These are phyloP conservation scores for Rhynchonycteris naso DNA, from an alignment of 2,797 vertebrate species.

Conservation along the genomic window DNA sequence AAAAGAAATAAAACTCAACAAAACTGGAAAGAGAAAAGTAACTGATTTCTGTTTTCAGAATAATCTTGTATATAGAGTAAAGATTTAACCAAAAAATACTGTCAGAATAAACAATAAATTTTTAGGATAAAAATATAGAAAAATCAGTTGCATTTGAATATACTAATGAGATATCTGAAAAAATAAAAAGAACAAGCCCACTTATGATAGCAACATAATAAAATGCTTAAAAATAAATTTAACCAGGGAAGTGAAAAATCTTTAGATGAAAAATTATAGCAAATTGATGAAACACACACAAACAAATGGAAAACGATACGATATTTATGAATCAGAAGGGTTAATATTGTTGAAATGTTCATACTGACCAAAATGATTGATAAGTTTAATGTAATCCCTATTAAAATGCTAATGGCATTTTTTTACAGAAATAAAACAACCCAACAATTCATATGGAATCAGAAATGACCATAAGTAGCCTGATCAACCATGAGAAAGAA, in stretches of 20 bases:
- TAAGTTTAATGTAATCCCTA: not conserved
- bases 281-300: not conserved
- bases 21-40: not conserved
- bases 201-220: not conserved
- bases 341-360: not conserved
- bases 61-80: not conserved
- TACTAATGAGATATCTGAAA: not conserved
- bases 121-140: not conserved
- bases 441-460: not conserved
- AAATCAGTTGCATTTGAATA: not conserved
- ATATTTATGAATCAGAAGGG: not conserved
- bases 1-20: not conserved
- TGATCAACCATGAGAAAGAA: not conserved
- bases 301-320: not conserved
- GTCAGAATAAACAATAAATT: not conserved
- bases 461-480: not conserved
- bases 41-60: not conserved
- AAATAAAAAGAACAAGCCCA: not conserved
- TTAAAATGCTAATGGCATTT: not conserved
- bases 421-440: not conserved
- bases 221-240: not conserved
- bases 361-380: not conserved
- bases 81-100: not conserved
- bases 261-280: not conserved
- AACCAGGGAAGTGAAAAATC: not conserved